Percentiles rank a stretch among this genome's conserved stretches.
Conservation (phyloP, 2,888 invertebrate genomes). For the Platycheirus rosarum region DNA sequence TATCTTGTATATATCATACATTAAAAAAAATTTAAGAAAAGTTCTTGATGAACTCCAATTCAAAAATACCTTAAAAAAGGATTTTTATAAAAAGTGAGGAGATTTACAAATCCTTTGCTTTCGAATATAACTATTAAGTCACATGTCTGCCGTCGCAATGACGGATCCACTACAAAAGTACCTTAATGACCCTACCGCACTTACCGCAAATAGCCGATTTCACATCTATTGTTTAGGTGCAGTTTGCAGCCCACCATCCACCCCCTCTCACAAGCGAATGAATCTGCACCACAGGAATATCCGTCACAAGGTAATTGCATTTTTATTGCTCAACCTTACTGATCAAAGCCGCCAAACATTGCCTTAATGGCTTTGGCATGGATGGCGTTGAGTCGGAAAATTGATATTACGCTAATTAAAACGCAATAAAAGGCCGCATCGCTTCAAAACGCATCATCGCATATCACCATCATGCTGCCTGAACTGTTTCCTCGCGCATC, state of each 20-base stretch:
- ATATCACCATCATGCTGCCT: slow-evolving; percentile 24
- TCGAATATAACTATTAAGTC: too few relatives aligned
- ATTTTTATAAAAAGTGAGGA: too few relatives aligned
- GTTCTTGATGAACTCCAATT: too few relatives aligned
- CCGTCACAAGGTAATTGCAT: slow-evolving; percentile 54
- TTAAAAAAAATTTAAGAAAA: too few relatives aligned
- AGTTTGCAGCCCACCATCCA: background rate
- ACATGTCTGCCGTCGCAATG: too few relatives aligned
- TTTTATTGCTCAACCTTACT: slow-evolving; percentile 44
- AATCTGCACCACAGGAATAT: slow-evolving; percentile 4
- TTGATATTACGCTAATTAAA: slow-evolving; percentile 82
- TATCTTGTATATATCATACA: too few relatives aligned
- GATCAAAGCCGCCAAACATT: slow-evolving; percentile 49
- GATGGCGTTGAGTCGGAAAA: slow-evolving; percentile 75
- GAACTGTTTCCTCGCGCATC: slow-evolving; percentile 16
- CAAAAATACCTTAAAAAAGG: too few relatives aligned
- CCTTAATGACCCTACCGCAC: too few relatives aligned
- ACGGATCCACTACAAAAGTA: too few relatives aligned
- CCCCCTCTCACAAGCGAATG: background rate
- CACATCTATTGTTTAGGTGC: too few relatives aligned
- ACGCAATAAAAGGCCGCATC: slow-evolving; percentile 78
- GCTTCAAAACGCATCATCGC: slow-evolving; percentile 19
- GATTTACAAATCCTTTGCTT: too few relatives aligned
- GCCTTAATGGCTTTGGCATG: slow-evolving; percentile 44
- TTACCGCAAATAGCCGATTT: background rate